phyloP scores from a whole-genome alignment of 2,113 vertebrate species.

The Brachypodius melanocephalos region DNA sequence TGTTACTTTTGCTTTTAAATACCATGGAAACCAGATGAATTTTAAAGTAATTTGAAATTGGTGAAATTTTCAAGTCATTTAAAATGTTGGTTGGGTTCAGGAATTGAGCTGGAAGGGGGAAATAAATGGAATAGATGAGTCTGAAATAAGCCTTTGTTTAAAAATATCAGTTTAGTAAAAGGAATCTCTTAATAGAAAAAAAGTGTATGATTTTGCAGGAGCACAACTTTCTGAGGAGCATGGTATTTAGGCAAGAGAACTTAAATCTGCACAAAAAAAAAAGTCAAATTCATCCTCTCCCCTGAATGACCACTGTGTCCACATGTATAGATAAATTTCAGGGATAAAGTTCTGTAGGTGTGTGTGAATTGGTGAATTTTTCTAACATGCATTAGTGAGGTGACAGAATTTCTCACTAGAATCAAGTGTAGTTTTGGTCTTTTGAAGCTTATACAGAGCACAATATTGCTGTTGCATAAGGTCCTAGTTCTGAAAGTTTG shows the following conservation, averaged over 20 bases:
- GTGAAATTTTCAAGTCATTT: background rate
- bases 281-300: background rate
- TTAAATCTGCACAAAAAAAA: background rate
- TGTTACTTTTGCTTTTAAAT: background rate
- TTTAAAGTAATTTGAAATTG: background rate
- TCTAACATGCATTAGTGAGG: background rate
- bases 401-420: background rate
- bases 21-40: background rate
- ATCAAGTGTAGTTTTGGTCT: background rate
- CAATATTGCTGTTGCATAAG: background rate
- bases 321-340: background rate
- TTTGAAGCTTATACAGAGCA: background rate
- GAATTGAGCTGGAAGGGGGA: background rate
- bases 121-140: background rate
- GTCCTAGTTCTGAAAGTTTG: background rate
- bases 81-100: background rate
- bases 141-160: background rate
- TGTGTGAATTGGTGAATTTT: background rate
- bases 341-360: background rate
- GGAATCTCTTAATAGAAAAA: background rate
- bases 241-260: background rate
- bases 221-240: background rate
- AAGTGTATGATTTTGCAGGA: background rate
- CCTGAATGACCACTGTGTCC: background rate
- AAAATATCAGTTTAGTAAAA: slow-evolving; percentile 32